Base-by-base conservation (phyloP, 2,113 vertebrate genomes). In the Semicossyphus pulcher region DNA sequence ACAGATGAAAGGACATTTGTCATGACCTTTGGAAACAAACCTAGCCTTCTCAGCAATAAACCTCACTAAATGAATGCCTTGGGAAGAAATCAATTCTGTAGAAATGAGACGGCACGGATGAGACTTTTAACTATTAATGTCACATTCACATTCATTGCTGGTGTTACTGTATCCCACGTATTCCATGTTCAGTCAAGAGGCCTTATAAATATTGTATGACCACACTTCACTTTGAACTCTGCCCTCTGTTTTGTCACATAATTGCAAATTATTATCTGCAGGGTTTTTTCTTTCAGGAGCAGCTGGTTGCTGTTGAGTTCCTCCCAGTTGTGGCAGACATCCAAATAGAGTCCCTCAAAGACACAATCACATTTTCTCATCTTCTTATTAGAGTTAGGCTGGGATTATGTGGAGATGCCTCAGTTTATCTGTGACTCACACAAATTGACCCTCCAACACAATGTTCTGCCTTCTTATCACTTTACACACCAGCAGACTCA, bases 11-110 rank as follows among this genome's bases (percentile, higher is more conserved):
- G 84, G 84, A 91, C 88, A 89, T 92, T 89, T 87, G 87, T 90
- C 84, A 83, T 91, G 92, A 93, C 91, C 91, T 93, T 93, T 90
- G 80, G 77, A 89, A 87, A 86, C 80, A 88, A 87, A 92, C 77
- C 76, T 18, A n/a, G 70, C 58, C 29, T 70, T 75, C 78, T 31
- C 62, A 31, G 78, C 63, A 83, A 90, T 92, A 90, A 89, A 85
- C 79, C 84, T 64, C 25, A n/a, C 78, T 76, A 63, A 87, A 91
- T 74, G 71, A 88, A 90, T 42, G 66, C 76, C 16, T 37, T 8
- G 66, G 73, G 61, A 84, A 73, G 83, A 88, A 91, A 92, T 91
- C 88, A 85, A 91, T 92, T 80, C 59, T 18, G 58, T 4, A 37
- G 63, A 41, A 84, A 76, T 39, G 69, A 85, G 66, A 65, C 60